Base-by-base conservation (phyloP, 1,140 invertebrate species). In the Cydia pomonella region DNA sequence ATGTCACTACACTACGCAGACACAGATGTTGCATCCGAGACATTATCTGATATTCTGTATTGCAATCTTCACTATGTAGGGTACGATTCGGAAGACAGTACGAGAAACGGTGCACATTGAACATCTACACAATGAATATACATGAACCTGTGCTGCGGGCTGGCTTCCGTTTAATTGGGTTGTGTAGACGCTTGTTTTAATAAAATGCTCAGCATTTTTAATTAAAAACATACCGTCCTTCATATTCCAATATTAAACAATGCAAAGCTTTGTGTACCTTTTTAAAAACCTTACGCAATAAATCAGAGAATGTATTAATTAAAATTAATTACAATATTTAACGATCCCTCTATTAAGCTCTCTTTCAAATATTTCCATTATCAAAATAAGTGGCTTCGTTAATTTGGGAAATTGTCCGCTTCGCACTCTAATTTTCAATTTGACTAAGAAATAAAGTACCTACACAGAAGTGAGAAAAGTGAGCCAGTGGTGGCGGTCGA, bases 381-480 rank as follows among this genome's bases (percentile, higher is more conserved):
- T 69, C 6, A 69, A 69, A 69, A 33, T 69, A 69, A 69, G 64
- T 69, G 64, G 33, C 64, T 69, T 69, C 64, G 64, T 69, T 69
- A 69, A 53, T 69, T 18, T 38, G 64, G 10, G 29, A 33, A 13
- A 66, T 33, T 69, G 41, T 2, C 64, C 53, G 21, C n/a, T 1
- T 2, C 53, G 29, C n/a, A 21, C 64, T 69, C 29, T 33, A 18
- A 69, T 12, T 69, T 69, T 69, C 18, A 69, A 69, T 69, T 69
- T 29, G 29, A 69, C 64, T 69, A 69, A 38, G 27, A 69, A 69
- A 69, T 18, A 50, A 50, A 50, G 47, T 50, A 50, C n/a, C n/a
- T n/a, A n/a, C 47, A 69, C 29, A 69, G 29, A 69, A 69, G 64
- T 69, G 64, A 12, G 29, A 41, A 64, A 69, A 69, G 64, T 69